phyloP scores from a whole-genome alignment of 2,113 vertebrate species.

The Chloroceryle aenea region DNA sequence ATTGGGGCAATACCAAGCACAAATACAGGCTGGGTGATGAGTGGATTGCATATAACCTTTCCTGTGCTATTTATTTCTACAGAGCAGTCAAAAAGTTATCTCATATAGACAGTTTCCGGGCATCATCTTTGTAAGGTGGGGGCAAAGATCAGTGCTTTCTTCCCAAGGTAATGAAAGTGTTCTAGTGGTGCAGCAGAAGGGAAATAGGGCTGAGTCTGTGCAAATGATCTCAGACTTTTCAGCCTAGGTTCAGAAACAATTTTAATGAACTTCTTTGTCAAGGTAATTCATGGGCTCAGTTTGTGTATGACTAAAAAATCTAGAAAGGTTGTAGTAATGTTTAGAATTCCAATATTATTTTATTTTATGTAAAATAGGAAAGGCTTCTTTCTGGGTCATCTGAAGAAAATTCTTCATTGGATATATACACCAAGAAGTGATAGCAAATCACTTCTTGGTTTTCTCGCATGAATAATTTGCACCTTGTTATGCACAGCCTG shows the following conservation, averaged over 20 bases:
- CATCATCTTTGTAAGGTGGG: neutral
- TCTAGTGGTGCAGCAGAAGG: neutral
- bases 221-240: neutral
- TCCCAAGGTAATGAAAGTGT: neutral
- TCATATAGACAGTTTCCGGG: neutral
- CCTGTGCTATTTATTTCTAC: neutral
- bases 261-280: constrained; percentile 22
- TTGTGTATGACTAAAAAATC: constrained; percentile 2
- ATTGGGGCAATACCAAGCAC: too few species aligned
- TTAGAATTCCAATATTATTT: constrained; percentile 63
- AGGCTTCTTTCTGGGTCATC: constrained; percentile 2
- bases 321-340: constrained; percentile 43
- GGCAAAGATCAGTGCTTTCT: neutral
- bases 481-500: constrained; percentile 32
- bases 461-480: constrained; percentile 54
- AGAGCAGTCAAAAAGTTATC: neutral
- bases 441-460: constrained; percentile 57
- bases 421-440: neutral
- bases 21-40: too few species aligned
- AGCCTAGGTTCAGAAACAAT: neutral
- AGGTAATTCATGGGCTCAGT: constrained; percentile 22
- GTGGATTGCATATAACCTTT: neutral
- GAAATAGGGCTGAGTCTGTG: neutral
- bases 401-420: constrained; percentile 34
- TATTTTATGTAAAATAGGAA: constrained; percentile 53